phyloP scores from a whole-genome alignment of 1,140 invertebrate genomes.

The Bilobella aurantiaca region DNA sequence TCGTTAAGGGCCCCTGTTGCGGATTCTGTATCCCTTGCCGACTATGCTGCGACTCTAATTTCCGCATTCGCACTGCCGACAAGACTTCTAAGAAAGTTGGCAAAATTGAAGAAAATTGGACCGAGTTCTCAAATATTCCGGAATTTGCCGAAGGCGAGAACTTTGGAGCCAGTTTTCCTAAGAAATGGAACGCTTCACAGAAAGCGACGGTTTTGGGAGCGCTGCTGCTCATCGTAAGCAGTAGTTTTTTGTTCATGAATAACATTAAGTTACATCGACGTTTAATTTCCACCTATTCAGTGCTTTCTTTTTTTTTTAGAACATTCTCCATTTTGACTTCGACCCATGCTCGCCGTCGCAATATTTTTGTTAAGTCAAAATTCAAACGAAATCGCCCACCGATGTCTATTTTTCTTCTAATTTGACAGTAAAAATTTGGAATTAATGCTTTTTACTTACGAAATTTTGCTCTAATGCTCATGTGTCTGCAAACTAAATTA shows the following conservation, averaged over 20 bases:
- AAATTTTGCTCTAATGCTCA: too few species aligned
- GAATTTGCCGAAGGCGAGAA: not conserved
- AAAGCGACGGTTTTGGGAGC: conserved; percentile 14
- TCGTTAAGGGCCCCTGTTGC: conserved; percentile 3
- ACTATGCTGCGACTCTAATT: conserved; percentile 5
- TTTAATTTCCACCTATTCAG: too few species aligned
- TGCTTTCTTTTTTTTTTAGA: not conserved
- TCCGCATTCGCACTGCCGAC: not conserved
- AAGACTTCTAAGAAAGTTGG: not conserved
- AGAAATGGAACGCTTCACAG: not conserved
- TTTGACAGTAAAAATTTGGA: too few species aligned
- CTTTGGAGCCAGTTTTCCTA: conserved; percentile 11
- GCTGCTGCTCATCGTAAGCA: conserved; percentile 10
- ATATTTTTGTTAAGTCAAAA: conserved; percentile 9
- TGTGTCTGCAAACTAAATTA: too few species aligned
- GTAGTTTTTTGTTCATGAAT: not conserved
- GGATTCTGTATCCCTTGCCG: conserved; percentile 9
- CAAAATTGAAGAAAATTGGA: not conserved
- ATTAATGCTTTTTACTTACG: too few species aligned
- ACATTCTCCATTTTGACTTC: conserved; percentile 13
- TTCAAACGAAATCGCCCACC: not conserved
- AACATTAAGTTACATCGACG: too few species aligned
- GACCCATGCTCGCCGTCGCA: conserved; percentile 9
- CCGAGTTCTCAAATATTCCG: not conserved
- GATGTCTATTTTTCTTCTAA: not conserved